Conservation (phyloP, 37 sponge, comb jelly and placozoan species). For the Aplysina aerophoba region DNA sequence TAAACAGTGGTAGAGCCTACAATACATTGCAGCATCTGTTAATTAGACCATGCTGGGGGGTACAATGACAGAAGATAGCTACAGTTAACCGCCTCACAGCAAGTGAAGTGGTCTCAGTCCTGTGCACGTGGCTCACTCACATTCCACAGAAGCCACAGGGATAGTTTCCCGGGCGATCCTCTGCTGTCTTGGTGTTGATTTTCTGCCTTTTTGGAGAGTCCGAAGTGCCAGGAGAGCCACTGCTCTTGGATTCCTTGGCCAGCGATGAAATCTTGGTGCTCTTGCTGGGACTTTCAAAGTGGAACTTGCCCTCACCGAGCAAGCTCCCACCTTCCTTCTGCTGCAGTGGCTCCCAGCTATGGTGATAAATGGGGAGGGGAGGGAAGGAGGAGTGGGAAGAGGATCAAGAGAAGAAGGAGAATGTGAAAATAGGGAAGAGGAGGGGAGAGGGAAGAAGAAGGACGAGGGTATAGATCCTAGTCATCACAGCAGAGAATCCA, state of each 20-base stretch:
- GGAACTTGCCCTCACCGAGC: constrained; percentile 30
- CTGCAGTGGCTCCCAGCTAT: constrained; percentile 24
- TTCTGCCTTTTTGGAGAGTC: constrained; percentile 22
- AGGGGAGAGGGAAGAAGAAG: not conserved
- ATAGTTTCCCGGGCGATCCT: constrained; percentile 69
- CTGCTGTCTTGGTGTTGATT: constrained; percentile 54
- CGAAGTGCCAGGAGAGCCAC: constrained; percentile 10
- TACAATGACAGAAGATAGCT: too few species aligned
- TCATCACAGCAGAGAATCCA: not conserved
- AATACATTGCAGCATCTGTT: too few species aligned
- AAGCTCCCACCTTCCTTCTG: constrained; percentile 19
- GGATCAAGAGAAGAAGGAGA: not conserved
- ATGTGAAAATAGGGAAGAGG: not conserved
- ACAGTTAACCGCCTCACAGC: too few species aligned
- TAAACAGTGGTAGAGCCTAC: not conserved
- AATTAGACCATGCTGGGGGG: too few species aligned
- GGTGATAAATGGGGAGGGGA: not conserved
- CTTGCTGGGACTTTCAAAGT: constrained; percentile 24
- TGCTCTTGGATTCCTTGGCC: constrained; percentile 49
- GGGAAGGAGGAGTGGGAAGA: constrained; percentile 7
- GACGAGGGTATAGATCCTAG: not conserved
- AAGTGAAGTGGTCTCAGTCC: too few species aligned
- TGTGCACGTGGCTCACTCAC: constrained; percentile 34
- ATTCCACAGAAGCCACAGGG: constrained; percentile 83
- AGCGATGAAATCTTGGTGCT: constrained; percentile 10